Evolutionary conservation across 2,113 vertebrate genomes (phyloP).

Genomic region (Jacana jacana): DNA sequence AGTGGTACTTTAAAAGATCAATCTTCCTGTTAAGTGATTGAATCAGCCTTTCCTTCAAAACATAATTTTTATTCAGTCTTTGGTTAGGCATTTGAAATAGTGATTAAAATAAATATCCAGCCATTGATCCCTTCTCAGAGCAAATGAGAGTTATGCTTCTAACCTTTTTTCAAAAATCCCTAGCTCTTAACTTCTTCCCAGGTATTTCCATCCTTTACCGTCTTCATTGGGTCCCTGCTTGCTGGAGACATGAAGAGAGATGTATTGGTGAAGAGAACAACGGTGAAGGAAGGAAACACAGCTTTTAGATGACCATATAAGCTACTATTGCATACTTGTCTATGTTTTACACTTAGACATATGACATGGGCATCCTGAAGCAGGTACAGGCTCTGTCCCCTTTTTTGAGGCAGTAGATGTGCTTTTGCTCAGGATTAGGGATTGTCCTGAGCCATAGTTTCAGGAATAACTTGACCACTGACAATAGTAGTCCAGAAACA

Average conservation of each 20-base stretch:
- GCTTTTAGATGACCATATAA: neutral
- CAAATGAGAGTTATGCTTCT: neutral
- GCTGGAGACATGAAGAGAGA: neutral
- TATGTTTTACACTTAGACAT: neutral
- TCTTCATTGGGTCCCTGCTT: neutral
- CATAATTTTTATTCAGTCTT: neutral
- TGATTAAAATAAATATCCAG: neutral
- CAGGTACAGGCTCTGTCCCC: neutral
- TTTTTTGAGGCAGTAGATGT: neutral
- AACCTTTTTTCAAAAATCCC: neutral
- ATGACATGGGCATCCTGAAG: neutral
- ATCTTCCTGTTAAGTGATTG: neutral
- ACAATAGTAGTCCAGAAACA: neutral
- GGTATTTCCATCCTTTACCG: neutral
- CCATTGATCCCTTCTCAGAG: neutral
- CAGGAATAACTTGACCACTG: neutral
- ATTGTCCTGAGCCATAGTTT: neutral
- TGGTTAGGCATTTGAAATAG: neutral
- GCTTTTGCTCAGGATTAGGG: neutral
- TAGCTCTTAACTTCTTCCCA: neutral
- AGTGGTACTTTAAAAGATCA: neutral
- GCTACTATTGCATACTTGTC: neutral
- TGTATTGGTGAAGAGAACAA: neutral
- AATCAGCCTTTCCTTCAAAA: slow-evolving; percentile 26
- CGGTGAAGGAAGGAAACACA: neutral